Conservation (phyloP, 2,888 invertebrate species). For the Drosophila incognita region DNA sequence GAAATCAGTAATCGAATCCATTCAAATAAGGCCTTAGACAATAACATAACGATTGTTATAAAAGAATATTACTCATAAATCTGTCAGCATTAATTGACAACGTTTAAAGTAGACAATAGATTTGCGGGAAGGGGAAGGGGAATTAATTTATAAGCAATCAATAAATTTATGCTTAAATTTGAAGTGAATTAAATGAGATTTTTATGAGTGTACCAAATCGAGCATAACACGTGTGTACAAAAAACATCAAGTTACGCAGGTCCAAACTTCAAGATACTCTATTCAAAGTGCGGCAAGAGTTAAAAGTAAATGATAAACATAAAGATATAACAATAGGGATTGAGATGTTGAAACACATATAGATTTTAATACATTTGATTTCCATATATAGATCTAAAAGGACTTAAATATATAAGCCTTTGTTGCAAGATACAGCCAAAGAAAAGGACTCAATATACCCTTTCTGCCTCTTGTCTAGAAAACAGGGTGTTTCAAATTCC, state of each 20-base stretch:
- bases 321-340: not conserved
- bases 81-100: constrained; percentile 24
- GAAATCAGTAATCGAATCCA: constrained; percentile 32
- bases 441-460: not conserved
- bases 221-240: constrained; percentile 22
- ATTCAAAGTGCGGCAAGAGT: not conserved
- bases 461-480: not conserved
- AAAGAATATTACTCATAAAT: constrained; percentile 39
- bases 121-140: not conserved
- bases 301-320: not conserved
- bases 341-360: too few species aligned
- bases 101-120: constrained; percentile 14
- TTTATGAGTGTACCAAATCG: constrained; percentile 29
- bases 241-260: not conserved
- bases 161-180: constrained; percentile 24
- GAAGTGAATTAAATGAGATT: constrained; percentile 15
- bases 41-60: constrained; percentile 52
- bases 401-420: not conserved
- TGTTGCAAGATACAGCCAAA: not conserved
- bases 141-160: constrained; percentile 14
- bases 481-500: not conserved
- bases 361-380: not conserved
- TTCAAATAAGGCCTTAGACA: constrained; percentile 59
- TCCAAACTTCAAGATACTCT: not conserved
- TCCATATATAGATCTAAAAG: not conserved